These are phyloP conservation scores for Campylorhamphus procurvoides DNA, from an alignment of 2,113 vertebrate genomes.

Conservation along the genomic window DNA sequence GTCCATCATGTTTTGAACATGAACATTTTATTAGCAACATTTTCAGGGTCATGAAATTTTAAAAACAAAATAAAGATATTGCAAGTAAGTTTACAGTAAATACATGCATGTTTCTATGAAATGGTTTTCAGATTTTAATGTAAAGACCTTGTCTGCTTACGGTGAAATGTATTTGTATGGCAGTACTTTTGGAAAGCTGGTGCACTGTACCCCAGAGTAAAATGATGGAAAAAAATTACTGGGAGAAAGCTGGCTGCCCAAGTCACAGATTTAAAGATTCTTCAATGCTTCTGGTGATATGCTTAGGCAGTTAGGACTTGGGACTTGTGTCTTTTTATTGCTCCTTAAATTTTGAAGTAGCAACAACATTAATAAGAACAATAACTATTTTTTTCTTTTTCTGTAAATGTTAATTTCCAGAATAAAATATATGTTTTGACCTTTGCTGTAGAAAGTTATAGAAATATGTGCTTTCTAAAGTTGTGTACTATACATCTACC, in stretches of 20 bases:
- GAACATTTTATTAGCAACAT: not conserved
- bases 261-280: not conserved
- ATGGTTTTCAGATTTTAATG: not conserved
- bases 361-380: not conserved
- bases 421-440: not conserved
- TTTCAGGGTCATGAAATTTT: not conserved
- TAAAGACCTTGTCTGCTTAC: not conserved
- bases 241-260: not conserved
- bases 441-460: not conserved
- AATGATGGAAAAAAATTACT: not conserved
- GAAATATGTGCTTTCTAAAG: not conserved
- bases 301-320: not conserved
- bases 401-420: not conserved
- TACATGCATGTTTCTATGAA: not conserved
- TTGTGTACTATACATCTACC: not conserved
- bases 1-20: not conserved
- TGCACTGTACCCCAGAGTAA: not conserved
- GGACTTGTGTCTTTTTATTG: not conserved
- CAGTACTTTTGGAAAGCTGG: not conserved
- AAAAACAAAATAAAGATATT: not conserved
- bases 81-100: not conserved
- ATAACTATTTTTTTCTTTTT: not conserved
- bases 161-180: not conserved
- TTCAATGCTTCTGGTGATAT: not conserved
- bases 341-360: not conserved